Evolutionary conservation across 2,113 vertebrate species (phyloP), one percentile per base, ranked within the genome.

Genomic region (Chitala chitala): DNA sequence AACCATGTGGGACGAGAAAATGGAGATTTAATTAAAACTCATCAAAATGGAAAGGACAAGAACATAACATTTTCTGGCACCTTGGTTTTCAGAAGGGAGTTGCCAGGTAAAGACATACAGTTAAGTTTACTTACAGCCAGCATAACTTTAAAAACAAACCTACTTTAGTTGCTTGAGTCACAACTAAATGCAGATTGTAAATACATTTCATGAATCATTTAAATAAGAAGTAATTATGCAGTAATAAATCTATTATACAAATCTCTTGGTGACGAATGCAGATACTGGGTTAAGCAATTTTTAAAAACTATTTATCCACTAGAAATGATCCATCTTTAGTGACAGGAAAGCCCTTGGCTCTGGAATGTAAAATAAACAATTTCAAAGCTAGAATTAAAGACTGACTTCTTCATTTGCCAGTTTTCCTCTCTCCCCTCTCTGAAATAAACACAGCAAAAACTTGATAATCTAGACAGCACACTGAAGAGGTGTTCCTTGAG

Each of bases 21-120:
- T 80, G 82, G 80, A 86, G 78, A 80, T 82, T 85, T 88, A 89
- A 90, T 90, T 90, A 89, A 89, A 89, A 89, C 78, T 80, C 85
- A 85, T 87, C 86, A 85, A 78, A 86, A 89, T 86, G 84, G 84
- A 88, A 89, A 88, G 86, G 29, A 71, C 51, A 68, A 64, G 64
- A 75, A 77, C 77, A 81, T 69, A 50, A 73, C 29, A 81, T 82
- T 84, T 78, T 73, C 78, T 78, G 76, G 64, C 55, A 69, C 55
- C 20, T 24, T 46, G 22, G 64, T 29, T 24, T 68, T n/a, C 42
- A 46, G 13, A 68, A 22, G 40, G 22, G 40, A 66, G 9, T 44
- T 0, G 12, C n/a, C n/a, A n/a, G 58, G 63, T 24, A 58, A 74
- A 61, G 66, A 54, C 70, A 59, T 66, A 42, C 66, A 73, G 69